These are phyloP conservation scores for Harpegnathos saltator DNA, from an alignment of 1,140 invertebrate species.

Conservation along the genomic window DNA sequence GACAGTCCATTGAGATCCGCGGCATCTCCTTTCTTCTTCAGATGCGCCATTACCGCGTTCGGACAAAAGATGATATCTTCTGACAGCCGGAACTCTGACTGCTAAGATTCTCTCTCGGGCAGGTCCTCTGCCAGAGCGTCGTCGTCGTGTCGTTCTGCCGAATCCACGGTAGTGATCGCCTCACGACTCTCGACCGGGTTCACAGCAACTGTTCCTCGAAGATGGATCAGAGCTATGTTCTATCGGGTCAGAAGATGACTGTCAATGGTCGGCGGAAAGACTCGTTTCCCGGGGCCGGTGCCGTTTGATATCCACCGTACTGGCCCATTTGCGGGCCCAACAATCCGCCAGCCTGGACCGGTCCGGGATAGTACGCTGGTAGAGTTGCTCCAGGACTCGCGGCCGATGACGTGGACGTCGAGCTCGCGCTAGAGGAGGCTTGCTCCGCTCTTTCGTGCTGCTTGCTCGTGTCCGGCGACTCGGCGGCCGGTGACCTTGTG, in stretches of 20 bases:
- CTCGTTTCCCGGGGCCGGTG: constrained; percentile 87
- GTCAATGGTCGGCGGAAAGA: constrained; percentile 91
- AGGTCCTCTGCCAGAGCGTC: neutral
- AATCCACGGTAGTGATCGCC: constrained; percentile 1
- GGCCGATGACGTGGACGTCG: constrained; percentile 87
- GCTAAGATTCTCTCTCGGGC: neutral
- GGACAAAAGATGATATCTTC: neutral
- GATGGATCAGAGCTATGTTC: constrained; percentile 82
- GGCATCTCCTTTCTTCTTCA: neutral
- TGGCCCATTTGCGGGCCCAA: constrained; percentile 88
- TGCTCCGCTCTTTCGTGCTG: constrained; percentile 86
- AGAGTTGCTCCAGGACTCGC: constrained; percentile 88
- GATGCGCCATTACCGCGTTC: neutral
- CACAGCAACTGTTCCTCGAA: constrained; percentile 72
- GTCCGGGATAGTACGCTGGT: constrained; percentile 88
- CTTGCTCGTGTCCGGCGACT: constrained; percentile 88
- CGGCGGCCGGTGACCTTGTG: constrained; percentile 86
- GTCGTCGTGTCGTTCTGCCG: neutral
- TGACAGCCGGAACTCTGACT: neutral
- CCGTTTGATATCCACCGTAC: constrained; percentile 88
- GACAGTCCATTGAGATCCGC: neutral
- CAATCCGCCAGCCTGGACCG: constrained; percentile 84
- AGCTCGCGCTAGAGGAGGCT: constrained; percentile 85
- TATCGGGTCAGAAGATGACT: constrained; percentile 95
- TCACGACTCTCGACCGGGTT: neutral